These are phyloP conservation scores for Phrynosoma platyrhinos DNA, from an alignment of 2,113 vertebrate genomes.

Conservation along the genomic window DNA sequence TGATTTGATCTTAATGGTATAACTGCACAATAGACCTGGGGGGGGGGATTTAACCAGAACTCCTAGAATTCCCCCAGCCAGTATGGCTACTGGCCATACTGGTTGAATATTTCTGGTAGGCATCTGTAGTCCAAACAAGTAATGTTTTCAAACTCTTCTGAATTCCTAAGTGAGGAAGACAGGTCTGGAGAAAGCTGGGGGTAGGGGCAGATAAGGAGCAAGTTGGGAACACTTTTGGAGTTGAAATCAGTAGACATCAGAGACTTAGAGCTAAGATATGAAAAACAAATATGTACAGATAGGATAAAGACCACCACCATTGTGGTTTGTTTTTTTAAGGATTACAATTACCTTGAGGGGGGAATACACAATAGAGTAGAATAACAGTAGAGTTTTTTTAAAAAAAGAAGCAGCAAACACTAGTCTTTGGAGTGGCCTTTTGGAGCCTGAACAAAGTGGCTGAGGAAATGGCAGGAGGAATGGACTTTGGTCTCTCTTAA, in stretches of 20 bases:
- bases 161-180: too few species aligned
- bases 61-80: too few species aligned
- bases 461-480: neutral
- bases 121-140: too few species aligned
- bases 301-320: neutral
- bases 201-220: too few species aligned
- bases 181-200: too few species aligned
- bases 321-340: neutral
- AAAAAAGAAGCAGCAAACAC: neutral
- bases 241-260: neutral
- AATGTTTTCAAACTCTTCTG: too few species aligned
- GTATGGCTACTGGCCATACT: neutral
- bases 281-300: neutral
- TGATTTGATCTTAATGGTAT: neutral
- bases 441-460: neutral
- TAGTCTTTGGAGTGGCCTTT: neutral
- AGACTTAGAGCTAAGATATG: neutral
- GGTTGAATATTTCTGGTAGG: neutral
- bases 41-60: too few species aligned
- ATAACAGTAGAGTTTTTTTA: neutral
- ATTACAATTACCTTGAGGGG: neutral
- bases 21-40: neutral
- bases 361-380: neutral
- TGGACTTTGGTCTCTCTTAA: constrained; percentile 10
- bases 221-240: neutral